These are phyloP conservation scores for Chloromyia formosa DNA, from an alignment of 2,888 invertebrate species.

Conservation along the genomic window DNA sequence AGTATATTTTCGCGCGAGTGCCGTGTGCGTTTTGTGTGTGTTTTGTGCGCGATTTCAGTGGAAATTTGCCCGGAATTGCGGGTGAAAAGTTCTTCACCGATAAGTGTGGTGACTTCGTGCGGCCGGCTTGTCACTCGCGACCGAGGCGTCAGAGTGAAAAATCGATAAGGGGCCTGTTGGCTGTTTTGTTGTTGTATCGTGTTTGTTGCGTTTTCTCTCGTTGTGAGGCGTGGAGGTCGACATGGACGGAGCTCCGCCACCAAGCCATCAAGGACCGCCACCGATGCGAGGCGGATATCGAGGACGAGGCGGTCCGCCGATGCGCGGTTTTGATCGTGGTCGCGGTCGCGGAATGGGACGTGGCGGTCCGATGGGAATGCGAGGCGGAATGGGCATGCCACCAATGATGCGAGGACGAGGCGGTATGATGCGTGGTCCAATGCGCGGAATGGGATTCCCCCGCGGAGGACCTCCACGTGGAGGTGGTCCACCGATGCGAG, in stretches of 20 bases:
- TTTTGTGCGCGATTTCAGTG: not conserved
- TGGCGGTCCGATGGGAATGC: constrained; percentile 62
- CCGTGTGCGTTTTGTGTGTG: constrained; percentile 15
- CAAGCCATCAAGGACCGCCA: constrained; percentile 48
- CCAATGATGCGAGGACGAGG: constrained; percentile 57
- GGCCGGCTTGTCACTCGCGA: constrained; percentile 38
- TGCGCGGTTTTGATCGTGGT: constrained; percentile 62
- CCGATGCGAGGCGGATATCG: constrained; percentile 61
- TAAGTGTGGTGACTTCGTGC: constrained; percentile 1
- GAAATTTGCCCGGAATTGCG: not conserved
- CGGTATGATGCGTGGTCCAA: constrained; percentile 50
- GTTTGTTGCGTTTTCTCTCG: not conserved
- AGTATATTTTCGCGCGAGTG: constrained; percentile 4
- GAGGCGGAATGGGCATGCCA: constrained; percentile 59
- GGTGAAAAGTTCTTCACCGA: not conserved
- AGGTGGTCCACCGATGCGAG: constrained; percentile 53
- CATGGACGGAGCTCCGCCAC: constrained; percentile 57
- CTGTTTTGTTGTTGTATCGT: not conserved
- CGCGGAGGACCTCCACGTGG: constrained; percentile 52
- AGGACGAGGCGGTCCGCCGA: constrained; percentile 58
- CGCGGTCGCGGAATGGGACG: constrained; percentile 63
- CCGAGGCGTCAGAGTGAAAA: constrained; percentile 31
- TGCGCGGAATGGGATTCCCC: constrained; percentile 56
- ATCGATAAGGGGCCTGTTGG: constrained; percentile 14
- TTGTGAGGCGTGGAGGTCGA: constrained; percentile 45